Evolutionary conservation across 2,113 vertebrate genomes (phyloP).

Genomic region (Pantherophis guttatus): DNA sequence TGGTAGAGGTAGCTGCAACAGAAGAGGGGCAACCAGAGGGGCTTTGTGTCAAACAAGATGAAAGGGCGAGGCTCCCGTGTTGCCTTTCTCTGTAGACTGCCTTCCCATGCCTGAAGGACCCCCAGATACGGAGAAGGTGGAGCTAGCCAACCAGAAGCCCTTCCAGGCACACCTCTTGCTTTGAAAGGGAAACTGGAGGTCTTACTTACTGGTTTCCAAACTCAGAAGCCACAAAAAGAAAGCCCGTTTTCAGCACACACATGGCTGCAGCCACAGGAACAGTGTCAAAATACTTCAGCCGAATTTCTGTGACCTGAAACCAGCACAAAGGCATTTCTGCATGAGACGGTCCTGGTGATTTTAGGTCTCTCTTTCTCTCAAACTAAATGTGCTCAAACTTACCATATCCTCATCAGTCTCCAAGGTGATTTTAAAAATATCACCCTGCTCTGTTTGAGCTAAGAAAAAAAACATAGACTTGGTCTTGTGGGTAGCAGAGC

Average conservation of each 20-base stretch:
- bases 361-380: background rate
- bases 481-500: constrained; percentile 98
- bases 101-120: background rate
- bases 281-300: constrained; percentile 97
- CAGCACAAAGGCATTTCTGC: background rate
- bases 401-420: constrained; percentile 99
- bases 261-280: constrained; percentile 95
- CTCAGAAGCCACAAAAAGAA: constrained; percentile 95
- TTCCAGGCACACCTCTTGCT: background rate
- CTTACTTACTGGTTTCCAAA: constrained; percentile 98
- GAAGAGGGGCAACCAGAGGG: background rate
- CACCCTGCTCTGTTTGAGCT: constrained; percentile 97
- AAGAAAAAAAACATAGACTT: constrained; percentile 99
- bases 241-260: constrained; percentile 98
- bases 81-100: background rate
- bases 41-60: background rate
- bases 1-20: constrained; percentile 91
- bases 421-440: constrained; percentile 97
- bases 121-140: background rate
- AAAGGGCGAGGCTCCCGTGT: background rate
- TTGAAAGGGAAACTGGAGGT: fast-evolving
- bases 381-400: constrained; percentile 42
- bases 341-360: background rate
- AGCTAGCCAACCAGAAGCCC: background rate
- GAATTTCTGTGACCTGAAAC: constrained; percentile 92